Evolutionary conservation across 2,797 vertebrate genomes (phyloP), one percentile per base, ranked within the genome.

Genomic region (Nothura maculosa): DNA sequence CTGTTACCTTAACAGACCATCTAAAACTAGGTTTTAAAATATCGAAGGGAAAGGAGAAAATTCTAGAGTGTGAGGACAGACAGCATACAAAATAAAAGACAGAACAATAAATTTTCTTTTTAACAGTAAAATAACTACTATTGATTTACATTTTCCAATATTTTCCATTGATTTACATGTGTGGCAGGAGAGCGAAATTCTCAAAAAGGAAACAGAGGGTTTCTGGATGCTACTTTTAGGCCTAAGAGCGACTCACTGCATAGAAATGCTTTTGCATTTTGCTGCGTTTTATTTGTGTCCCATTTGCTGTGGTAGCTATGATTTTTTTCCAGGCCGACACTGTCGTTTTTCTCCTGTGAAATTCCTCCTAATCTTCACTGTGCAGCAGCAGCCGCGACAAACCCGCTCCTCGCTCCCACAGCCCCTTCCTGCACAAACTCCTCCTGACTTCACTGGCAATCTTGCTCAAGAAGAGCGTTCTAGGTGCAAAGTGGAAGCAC

Each of bases 161-260:
- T 83, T 92, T 93, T 58, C 45, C 14, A 82, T 32, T 85, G 43
- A 91, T 91, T 93, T 94, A 60, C 68, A 45, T 79, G 54, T 11
- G 87, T 75, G 90, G 38, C 66, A 64, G 45, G 38, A 63, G n/a
- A 87, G 55, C 22, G 47, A 85, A 77, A 87, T 82, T 72, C 24
- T 86, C 16, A n/a, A 72, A 32, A 86, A 73, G 77, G 34, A 89
- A 89, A 62, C 3, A 8, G 14, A 70, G 19, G 17, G 48, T 36
- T 60, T 7, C 25, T 68, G 28, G 72, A 47, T 89, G 24, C 58
- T 83, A 74, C 8, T 50, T 86, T 82, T 79, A 55, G 12, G 12
- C 82, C 50, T 67, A 55, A 2, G 6, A 73, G 62, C 42, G 72
- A 50, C 32, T 87, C 3, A 43, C 66, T 84, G 38, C 5, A 50